Evolutionary conservation across 2,113 vertebrate genomes (phyloP), one percentile per base, ranked within the genome.

Genomic region (Plecotus auritus): DNA sequence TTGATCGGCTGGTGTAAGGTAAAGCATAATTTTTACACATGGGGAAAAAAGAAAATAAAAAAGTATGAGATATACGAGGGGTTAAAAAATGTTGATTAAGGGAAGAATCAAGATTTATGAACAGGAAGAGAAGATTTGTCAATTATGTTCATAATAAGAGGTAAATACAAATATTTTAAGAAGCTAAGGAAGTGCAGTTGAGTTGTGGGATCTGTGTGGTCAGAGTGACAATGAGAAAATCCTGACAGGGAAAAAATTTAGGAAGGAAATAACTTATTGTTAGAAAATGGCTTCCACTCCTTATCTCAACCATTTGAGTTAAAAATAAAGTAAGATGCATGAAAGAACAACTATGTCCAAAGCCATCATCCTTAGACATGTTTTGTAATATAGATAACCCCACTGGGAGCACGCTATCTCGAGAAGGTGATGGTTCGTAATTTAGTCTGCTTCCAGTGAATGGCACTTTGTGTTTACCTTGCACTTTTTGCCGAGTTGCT

Each of bases 231-330:
- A 51, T 40, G 83, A 92, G 32, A 85, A 96, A 85, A 77, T 88
- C 47, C 94, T 74, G 61, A 59, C 12, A 32, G 54, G 59, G 32
- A 77, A 86, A 89, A 74, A 42, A 81, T 45, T 70, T 47, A 74
- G 76, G 83, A 72, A 66, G 94, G 78, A 95, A 97, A 80, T 17
- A 90, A 37, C 28, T 94, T 93, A 85, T 35, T 88, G 49, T 85
- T 93, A 45, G 61, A 51, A 90, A 77, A 90, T 32, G 20, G 54
- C 66, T 96, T 95, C 83, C 64, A 74, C 86, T 95, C 81, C 78
- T 51, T 78, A 77, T 92, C 22, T 12, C 66, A 64, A 51, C 42
- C 59, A 37, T 35, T n/a, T 51, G 82, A 67, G 56, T 37, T 95
- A 51, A 88, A 88, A 70, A 61, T 78, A 74, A 73, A 95, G 74